Conservation (phyloP, 2,113 vertebrate species). For the Benitochromis conjunctus region DNA sequence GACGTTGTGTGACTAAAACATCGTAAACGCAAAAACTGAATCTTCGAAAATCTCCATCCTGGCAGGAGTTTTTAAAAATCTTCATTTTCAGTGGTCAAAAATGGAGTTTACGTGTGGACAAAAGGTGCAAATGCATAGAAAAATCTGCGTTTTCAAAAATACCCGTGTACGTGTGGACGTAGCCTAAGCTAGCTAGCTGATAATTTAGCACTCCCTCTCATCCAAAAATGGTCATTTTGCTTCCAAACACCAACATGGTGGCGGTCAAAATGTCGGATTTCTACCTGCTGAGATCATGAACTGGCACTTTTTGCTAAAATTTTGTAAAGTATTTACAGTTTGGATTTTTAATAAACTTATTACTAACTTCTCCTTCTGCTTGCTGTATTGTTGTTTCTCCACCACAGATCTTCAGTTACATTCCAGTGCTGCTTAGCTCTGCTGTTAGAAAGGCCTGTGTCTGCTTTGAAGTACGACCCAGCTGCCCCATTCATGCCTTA, state of each 20-base stretch:
- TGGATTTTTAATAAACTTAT: background rate
- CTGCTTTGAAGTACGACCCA: constrained; percentile 7
- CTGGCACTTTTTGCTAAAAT: background rate
- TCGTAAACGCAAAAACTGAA: too few species aligned
- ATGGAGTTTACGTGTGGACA: too few species aligned
- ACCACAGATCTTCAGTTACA: background rate
- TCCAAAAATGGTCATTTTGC: background rate
- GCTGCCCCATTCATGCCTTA: constrained; percentile 9
- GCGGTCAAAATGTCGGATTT: background rate
- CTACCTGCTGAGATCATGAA: background rate
- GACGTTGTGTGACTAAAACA: too few species aligned
- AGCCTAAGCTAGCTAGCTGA: background rate
- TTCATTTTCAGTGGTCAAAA: too few species aligned
- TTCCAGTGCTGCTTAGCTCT: background rate
- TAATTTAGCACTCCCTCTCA: background rate
- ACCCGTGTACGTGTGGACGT: too few species aligned
- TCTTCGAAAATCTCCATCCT: too few species aligned
- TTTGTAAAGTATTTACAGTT: background rate
- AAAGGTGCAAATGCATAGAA: too few species aligned
- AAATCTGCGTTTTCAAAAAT: too few species aligned
- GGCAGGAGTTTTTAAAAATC: too few species aligned
- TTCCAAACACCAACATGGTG: background rate
- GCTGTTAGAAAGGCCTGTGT: background rate
- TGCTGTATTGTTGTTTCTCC: background rate
- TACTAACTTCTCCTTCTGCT: background rate